These are phyloP conservation scores for Solenodon paradoxus DNA, from an alignment of 2,113 vertebrate genomes.

Conservation along the genomic window DNA sequence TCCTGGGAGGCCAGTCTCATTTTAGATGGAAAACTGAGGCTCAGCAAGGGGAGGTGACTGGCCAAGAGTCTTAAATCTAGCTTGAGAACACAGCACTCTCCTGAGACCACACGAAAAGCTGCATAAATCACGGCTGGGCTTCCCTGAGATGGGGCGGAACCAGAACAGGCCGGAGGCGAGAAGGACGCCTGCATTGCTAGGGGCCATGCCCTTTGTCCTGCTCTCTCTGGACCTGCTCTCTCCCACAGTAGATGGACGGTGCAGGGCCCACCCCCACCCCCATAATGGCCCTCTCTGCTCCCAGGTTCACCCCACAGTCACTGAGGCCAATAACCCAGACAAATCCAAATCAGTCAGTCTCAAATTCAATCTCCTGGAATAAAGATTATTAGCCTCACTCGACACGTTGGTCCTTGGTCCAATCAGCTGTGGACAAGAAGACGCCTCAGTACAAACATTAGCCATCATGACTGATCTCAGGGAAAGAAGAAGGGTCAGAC, in stretches of 20 bases:
- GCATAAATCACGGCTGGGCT: background rate
- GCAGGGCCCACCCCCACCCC: background rate
- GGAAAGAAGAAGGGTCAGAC: background rate
- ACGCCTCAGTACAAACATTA: background rate
- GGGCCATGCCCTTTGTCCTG: too few species aligned
- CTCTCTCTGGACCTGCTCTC: background rate
- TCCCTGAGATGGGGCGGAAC: background rate
- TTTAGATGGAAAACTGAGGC: background rate
- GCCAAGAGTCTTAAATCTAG: background rate
- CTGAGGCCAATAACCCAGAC: background rate
- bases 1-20: background rate
- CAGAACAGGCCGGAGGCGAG: background rate
- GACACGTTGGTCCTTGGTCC: background rate
- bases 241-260: background rate
- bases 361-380: background rate
- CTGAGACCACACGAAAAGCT: background rate
- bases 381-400: background rate
- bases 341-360: background rate
- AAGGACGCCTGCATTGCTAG: accelerated
- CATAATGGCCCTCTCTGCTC: background rate
- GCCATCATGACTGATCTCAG: accelerated
- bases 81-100: background rate
- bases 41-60: background rate
- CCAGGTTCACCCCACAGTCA: background rate
- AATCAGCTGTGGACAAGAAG: background rate